A percentile compares a stretch with the other conserved stretches of the same genome.
phyloP scores from a whole-genome alignment of 2,797 vertebrate species.

The Discoglossus pictus region DNA sequence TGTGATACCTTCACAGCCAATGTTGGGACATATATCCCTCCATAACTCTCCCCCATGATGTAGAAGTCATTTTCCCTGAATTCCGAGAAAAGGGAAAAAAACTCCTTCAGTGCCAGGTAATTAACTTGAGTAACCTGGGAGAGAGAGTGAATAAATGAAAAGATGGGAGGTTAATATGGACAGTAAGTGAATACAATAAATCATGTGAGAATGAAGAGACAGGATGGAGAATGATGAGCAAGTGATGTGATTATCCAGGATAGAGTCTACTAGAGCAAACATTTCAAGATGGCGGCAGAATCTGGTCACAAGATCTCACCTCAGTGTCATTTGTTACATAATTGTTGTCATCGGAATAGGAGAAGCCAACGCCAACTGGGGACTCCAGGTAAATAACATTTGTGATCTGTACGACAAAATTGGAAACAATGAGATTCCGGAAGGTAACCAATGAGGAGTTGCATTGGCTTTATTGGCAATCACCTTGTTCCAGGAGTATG shows the following conservation, averaged over 20 bases:
- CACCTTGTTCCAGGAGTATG: constrained; percentile 53
- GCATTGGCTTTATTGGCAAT: no score
- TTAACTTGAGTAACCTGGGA: constrained; percentile 87
- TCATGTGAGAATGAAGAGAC: no score
- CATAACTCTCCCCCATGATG: constrained; percentile 92
- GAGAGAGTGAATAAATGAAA: background rate
- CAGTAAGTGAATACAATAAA: background rate
- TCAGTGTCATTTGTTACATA: constrained; percentile 90
- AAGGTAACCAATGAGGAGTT: no score
- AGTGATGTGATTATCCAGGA: no score
- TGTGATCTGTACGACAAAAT: constrained; percentile 74
- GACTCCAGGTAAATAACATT: constrained; percentile 90
- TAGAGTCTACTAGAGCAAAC: no score
- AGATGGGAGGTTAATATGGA: background rate
- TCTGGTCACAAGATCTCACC: constrained; percentile 69
- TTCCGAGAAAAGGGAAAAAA: constrained; percentile 85
- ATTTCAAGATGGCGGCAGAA: no score
- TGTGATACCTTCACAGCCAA: constrained; percentile 89
- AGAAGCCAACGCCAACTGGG: background rate
- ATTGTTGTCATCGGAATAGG: constrained; percentile 75
- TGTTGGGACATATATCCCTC: constrained; percentile 89
- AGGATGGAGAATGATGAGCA: no score
- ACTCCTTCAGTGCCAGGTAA: constrained; percentile 89
- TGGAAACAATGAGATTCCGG: background rate
- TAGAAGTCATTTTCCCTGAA: constrained; percentile 80